These are phyloP conservation scores for Plagodis pulveraria DNA, from an alignment of 2,888 invertebrate species.

Conservation along the genomic window DNA sequence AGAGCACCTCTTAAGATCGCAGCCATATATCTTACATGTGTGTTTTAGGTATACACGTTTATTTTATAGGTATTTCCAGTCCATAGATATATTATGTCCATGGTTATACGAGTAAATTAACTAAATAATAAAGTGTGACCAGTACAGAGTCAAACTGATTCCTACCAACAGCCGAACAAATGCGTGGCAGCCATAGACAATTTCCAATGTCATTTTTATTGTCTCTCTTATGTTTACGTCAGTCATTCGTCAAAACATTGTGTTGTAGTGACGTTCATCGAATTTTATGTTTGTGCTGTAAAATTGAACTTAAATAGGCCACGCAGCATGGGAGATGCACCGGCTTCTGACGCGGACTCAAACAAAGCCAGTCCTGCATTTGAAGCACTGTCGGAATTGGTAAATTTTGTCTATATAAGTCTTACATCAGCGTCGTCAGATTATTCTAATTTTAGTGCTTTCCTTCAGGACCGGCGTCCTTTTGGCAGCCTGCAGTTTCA, in stretches of 20 bases:
- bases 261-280: constrained; percentile 79
- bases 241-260: constrained; percentile 71
- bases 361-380: constrained; percentile 59
- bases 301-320: constrained; percentile 62
- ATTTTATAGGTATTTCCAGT: too few species aligned
- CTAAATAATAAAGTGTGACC: too few species aligned
- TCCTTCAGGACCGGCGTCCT: constrained; percentile 85
- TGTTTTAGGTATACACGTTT: too few species aligned
- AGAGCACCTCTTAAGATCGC: too few species aligned
- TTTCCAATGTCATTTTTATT: constrained; percentile 6
- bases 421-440: constrained; percentile 25
- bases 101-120: too few species aligned
- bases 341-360: constrained; percentile 67
- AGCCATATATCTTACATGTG: too few species aligned
- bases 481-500: constrained; percentile 88
- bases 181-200: constrained; percentile 22
- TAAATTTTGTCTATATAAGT: constrained; percentile 43
- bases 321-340: constrained; percentile 81
- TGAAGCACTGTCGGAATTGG: constrained; percentile 60
- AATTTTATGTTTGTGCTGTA: constrained; percentile 72
- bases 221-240: constrained; percentile 14
- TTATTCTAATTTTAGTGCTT: constrained; percentile 34
- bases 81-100: too few species aligned
- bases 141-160: too few species aligned
- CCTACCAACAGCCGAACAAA: too few species aligned